Conservation (phyloP, 2,888 invertebrate species). For the Abscondita cerata region DNA sequence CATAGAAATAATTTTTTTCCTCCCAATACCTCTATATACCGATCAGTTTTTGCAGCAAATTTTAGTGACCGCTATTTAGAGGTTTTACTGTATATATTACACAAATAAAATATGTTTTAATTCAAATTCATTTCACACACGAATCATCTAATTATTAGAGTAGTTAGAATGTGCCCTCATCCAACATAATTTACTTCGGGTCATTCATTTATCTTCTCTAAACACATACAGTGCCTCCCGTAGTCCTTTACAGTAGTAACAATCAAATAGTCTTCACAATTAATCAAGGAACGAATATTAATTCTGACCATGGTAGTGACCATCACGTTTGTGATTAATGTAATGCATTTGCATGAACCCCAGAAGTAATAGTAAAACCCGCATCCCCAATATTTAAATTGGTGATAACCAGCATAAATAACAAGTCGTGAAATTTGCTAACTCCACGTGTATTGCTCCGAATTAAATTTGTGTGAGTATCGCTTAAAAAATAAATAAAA, state of each 20-base stretch:
- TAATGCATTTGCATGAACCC: constrained; percentile 50
- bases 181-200: not conserved
- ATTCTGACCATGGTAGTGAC: constrained; percentile 52
- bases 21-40: no score
- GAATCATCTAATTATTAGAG: no score
- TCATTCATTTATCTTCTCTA: not conserved
- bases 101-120: no score
- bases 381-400: constrained; percentile 51
- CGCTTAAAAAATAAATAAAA: constrained; percentile 20
- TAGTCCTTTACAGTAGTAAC: not conserved
- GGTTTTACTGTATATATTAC: no score
- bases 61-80: no score
- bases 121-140: no score
- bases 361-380: constrained; percentile 50
- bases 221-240: not conserved
- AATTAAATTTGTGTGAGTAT: constrained; percentile 11
- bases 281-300: constrained; percentile 53
- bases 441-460: constrained; percentile 46
- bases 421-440: constrained; percentile 45
- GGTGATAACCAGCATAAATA: constrained; percentile 55
- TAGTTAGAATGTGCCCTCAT: constrained; percentile 1
- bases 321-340: constrained; percentile 36
- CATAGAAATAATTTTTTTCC: no score
- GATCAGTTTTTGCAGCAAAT: no score
- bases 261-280: constrained; percentile 41